phyloP scores from a whole-genome alignment of 2,888 invertebrate genomes.

The Hemicrepidius hirtus region DNA sequence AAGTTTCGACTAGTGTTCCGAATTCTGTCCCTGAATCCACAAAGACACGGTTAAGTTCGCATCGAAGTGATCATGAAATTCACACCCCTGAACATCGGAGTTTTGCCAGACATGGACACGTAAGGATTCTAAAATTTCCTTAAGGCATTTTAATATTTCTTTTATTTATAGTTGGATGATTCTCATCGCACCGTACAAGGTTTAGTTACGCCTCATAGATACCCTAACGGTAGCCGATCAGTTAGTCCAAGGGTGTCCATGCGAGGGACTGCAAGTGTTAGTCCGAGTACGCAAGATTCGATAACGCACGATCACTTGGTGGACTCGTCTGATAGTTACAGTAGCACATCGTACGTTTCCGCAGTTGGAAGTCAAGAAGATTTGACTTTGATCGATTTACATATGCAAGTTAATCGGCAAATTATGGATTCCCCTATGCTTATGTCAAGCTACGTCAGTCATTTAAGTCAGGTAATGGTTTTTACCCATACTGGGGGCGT shows the following conservation, averaged over 20 bases:
- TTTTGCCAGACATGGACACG: conserved; percentile 58
- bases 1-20: conserved; percentile 61
- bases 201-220: conserved; percentile 68
- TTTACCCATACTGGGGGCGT: not conserved
- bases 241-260: conserved; percentile 58
- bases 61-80: conserved; percentile 79
- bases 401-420: conserved; percentile 91
- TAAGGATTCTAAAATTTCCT: not conserved
- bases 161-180: conserved; percentile 62
- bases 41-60: conserved; percentile 72
- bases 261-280: conserved; percentile 31
- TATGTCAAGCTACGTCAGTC: conserved; percentile 95
- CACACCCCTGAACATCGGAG: conserved; percentile 77
- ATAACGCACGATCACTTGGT: conserved; percentile 57
- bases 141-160: not conserved
- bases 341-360: conserved; percentile 90
- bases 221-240: conserved; percentile 59
- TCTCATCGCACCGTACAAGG: conserved; percentile 66
- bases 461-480: conserved; percentile 85
- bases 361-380: conserved; percentile 96
- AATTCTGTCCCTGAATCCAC: conserved; percentile 65
- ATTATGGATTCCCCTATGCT: conserved; percentile 95
- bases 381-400: conserved; percentile 92
- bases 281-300: conserved; percentile 46
- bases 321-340: conserved; percentile 85